Evolutionary conservation across 1,140 invertebrate genomes (phyloP).

Genomic region (Brachionus paranguensis): DNA sequence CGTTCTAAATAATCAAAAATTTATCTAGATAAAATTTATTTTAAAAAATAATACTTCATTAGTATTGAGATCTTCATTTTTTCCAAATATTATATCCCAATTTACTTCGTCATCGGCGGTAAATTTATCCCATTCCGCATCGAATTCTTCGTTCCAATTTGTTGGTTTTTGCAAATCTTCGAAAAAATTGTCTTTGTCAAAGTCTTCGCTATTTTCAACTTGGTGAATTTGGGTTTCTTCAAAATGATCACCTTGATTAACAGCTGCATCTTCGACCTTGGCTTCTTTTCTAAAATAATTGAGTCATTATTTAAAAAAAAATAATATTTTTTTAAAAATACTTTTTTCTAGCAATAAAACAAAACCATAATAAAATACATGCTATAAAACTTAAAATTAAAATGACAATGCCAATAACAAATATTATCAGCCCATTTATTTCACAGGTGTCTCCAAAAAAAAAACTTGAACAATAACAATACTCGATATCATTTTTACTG

Average conservation of each 20-base stretch:
- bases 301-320: not conserved
- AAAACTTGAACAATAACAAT: not conserved
- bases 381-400: not conserved
- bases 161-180: not conserved
- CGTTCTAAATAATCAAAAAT: not conserved
- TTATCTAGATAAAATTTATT: not conserved
- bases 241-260: not conserved
- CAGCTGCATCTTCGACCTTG: not conserved
- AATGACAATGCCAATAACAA: not conserved
- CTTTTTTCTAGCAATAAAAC: not conserved
- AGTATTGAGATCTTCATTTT: not conserved
- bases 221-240: not conserved
- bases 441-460: slow-evolving; percentile 10
- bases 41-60: not conserved
- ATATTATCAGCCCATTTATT: not conserved
- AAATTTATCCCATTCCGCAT: slow-evolving; percentile 27
- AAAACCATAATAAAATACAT: not conserved
- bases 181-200: not conserved
- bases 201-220: not conserved
- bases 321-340: not conserved
- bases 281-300: not conserved
- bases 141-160: not conserved
- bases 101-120: not conserved
- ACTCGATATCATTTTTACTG: not conserved
- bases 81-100: slow-evolving; percentile 26